phyloP scores from a whole-genome alignment of 2,888 invertebrate genomes.

The Pyrrhia umbra region DNA sequence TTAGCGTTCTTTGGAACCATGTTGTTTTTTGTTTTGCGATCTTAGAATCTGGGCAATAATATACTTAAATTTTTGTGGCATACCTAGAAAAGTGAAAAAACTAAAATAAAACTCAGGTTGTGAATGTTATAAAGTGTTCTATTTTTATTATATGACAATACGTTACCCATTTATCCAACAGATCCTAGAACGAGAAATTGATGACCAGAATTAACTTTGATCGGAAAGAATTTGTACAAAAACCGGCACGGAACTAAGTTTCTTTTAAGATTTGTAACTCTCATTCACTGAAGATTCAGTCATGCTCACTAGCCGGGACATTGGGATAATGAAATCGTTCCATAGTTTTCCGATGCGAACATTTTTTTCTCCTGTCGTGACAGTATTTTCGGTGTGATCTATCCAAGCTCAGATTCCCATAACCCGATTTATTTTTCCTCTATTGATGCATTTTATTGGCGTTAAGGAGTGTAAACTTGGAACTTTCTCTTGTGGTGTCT shows the following conservation, averaged over 20 bases:
- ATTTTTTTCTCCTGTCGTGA: conserved; percentile 86
- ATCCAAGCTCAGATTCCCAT: conserved; percentile 85
- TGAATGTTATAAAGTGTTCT: neutral
- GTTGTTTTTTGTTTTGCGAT: neutral
- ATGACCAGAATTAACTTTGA: conserved; percentile 42
- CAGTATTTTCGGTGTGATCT: conserved; percentile 87
- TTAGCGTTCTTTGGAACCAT: neutral
- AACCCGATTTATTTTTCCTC: conserved; percentile 82
- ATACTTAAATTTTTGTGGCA: too few relatives aligned
- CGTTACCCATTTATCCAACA: neutral
- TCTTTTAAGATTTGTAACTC: conserved; percentile 64
- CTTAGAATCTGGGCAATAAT: neutral
- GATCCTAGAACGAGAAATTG: conserved; percentile 27
- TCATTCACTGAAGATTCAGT: conserved; percentile 71
- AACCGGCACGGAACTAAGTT: conserved; percentile 46
- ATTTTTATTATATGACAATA: neutral
- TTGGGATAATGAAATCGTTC: conserved; percentile 81
- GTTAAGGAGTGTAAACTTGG: conserved; percentile 54
- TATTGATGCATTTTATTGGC: conserved; percentile 73
- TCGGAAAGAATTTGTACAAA: conserved; percentile 49
- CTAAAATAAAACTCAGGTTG: too few relatives aligned
- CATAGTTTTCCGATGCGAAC: conserved; percentile 79
- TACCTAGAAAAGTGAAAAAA: too few relatives aligned
- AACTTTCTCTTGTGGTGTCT: conserved; percentile 47
- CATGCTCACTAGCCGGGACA: conserved; percentile 78